Percentiles rank a stretch among this genome's conserved stretches.
These are phyloP conservation scores for Helostoma temminkii DNA, from an alignment of 2,797 vertebrate genomes.

Conservation along the genomic window DNA sequence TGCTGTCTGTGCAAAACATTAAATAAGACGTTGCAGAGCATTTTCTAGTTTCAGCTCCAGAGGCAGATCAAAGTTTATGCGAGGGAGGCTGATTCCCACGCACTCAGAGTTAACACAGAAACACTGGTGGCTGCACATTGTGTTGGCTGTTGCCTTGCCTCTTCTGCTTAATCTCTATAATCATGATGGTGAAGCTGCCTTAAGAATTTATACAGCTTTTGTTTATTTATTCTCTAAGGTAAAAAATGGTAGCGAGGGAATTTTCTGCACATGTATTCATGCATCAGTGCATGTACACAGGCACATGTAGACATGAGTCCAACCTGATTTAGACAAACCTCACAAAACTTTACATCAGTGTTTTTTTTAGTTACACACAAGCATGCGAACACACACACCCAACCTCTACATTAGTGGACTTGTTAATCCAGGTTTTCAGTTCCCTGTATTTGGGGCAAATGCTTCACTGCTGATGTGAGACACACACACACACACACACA, in stretches of 20 bases:
- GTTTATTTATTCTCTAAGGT: neutral
- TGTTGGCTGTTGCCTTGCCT: conserved; percentile 8
- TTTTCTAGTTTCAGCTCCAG: conserved; percentile 46
- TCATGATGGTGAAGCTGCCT: neutral
- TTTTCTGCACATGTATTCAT: conserved; percentile 9
- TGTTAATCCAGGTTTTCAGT: conserved; percentile 58
- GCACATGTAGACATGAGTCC: neutral
- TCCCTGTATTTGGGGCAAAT: conserved; percentile 44
- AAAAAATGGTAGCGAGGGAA: neutral
- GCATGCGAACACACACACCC: neutral
- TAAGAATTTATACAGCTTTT: conserved; percentile 25
- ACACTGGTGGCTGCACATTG: conserved; percentile 26
- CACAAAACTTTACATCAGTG: too few relatives aligned
- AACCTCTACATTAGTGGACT: conserved; percentile 42
- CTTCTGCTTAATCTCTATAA: neutral
- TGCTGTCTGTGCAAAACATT: conserved; percentile 11
- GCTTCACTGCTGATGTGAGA: conserved; percentile 28
- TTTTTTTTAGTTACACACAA: neutral
- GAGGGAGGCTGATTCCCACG: conserved; percentile 68
- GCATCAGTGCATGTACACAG: neutral
- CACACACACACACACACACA: conserved; percentile 13
- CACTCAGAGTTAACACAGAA: conserved; percentile 44
- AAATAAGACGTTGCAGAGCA: conserved; percentile 15
- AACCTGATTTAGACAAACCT: too few relatives aligned
- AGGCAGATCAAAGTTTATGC: conserved; percentile 72